These are phyloP conservation scores for Heteronetta atricapilla DNA, from an alignment of 2,113 vertebrate genomes.

Conservation along the genomic window DNA sequence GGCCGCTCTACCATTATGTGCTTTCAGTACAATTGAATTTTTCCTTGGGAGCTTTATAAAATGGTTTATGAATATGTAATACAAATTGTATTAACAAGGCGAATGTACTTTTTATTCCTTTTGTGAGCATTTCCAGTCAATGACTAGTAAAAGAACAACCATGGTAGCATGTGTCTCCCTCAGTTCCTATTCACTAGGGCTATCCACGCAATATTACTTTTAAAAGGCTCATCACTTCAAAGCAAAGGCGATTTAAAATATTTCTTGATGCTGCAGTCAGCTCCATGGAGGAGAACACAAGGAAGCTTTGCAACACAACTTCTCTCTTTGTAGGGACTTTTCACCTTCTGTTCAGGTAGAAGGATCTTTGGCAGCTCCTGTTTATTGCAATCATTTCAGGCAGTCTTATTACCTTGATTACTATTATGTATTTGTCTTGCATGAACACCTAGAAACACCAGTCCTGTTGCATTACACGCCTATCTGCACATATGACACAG, in stretches of 20 bases:
- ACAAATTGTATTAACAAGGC: constrained; percentile 85
- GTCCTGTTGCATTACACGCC: not conserved
- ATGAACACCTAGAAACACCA: not conserved
- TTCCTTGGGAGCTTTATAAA: constrained; percentile 81
- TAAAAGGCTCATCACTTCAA: constrained; percentile 48
- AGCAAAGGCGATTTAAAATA: not conserved
- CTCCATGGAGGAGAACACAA: not conserved
- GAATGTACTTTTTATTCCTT: constrained; percentile 80
- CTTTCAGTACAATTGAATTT: constrained; percentile 84
- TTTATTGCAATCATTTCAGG: not conserved
- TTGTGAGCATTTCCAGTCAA: constrained; percentile 77
- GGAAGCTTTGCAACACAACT: not conserved
- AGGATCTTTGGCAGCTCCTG: not conserved
- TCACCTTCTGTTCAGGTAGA: not conserved
- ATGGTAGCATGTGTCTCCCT: constrained; percentile 60
- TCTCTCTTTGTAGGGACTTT: not conserved
- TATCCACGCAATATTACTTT: not conserved
- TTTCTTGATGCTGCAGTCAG: not conserved
- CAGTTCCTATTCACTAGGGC: constrained; percentile 33
- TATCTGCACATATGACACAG: not conserved
- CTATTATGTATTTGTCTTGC: not conserved
- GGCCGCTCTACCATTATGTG: constrained; percentile 78
- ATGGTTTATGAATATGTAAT: constrained; percentile 86
- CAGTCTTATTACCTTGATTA: not conserved
- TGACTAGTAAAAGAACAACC: constrained; percentile 64